Conservation (phyloP, 2,113 vertebrate genomes). For the Trochalopteron elliotii region DNA sequence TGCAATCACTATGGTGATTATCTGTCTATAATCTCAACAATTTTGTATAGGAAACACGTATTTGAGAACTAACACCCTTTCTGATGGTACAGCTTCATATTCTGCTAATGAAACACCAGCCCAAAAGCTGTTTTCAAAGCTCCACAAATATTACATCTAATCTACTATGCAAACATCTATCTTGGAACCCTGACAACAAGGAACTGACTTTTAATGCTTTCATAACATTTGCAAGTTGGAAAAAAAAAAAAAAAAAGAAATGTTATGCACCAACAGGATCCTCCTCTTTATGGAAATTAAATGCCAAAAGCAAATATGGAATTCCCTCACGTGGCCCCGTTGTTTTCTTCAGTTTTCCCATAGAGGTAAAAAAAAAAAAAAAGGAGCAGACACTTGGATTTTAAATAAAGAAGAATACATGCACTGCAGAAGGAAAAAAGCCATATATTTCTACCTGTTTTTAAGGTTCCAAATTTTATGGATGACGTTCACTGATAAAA, state of each 20-base stretch:
- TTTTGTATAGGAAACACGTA: not conserved
- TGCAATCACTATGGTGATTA: not conserved
- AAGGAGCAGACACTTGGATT: not conserved
- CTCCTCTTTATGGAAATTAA: slow-evolving; percentile 23
- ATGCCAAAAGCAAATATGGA: slow-evolving; percentile 30
- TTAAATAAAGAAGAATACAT: not conserved
- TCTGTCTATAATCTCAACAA: not conserved
- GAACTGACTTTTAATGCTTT: slow-evolving; percentile 30
- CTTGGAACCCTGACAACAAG: slow-evolving; percentile 30
- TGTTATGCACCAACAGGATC: not conserved
- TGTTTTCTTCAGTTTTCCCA: slow-evolving; percentile 10
- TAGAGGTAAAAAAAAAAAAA: not conserved
- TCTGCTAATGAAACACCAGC: not conserved
- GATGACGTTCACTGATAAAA: not conserved
- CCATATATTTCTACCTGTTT: not conserved
- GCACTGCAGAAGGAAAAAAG: not conserved
- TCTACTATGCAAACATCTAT: not conserved
- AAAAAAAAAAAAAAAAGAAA: not conserved
- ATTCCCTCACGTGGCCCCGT: slow-evolving; percentile 18
- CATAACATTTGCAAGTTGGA: slow-evolving; percentile 12
- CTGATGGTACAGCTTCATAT: not conserved
- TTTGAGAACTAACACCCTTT: not conserved
- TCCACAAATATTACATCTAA: not conserved
- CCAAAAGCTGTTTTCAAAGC: not conserved
- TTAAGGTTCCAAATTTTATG: not conserved